Percentiles rank a stretch among this genome's conserved stretches.
Evolutionary conservation across 1,140 invertebrate species (phyloP).

Genomic region (Camponotus floridanus): DNA sequence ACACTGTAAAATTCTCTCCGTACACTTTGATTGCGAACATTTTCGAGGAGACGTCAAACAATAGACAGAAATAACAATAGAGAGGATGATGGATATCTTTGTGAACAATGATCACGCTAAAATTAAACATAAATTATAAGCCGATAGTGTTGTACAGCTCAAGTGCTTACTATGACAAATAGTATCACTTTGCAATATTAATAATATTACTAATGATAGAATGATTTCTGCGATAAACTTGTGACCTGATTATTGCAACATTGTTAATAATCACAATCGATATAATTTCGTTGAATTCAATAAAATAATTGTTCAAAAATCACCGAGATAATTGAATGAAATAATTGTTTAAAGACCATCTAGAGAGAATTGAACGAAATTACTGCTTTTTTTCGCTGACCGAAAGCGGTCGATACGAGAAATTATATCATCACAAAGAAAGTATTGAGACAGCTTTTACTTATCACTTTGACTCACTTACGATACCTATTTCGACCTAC

Average conservation of each 20-base stretch:
- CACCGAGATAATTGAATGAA: not conserved
- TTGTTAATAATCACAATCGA: not conserved
- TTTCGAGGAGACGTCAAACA: too few relatives aligned
- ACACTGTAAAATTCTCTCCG: too few relatives aligned
- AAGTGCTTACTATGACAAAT: too few relatives aligned
- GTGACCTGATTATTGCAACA: not conserved
- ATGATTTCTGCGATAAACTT: not conserved
- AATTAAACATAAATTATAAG: too few relatives aligned
- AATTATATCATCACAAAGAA: not conserved
- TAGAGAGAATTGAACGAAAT: not conserved
- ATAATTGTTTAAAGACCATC: not conserved
- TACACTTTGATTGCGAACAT: too few relatives aligned
- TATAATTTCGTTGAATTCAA: not conserved
- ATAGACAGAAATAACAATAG: too few relatives aligned
- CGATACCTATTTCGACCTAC: slow-evolving; percentile 13
- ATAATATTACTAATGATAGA: not conserved
- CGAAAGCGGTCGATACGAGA: not conserved
- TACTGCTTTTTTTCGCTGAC: not conserved
- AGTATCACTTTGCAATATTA: not conserved
- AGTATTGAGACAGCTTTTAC: not conserved
- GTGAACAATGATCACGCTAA: too few relatives aligned
- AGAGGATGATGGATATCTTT: too few relatives aligned
- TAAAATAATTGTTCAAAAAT: not conserved
- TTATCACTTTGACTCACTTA: too few relatives aligned
- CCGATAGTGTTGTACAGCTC: too few relatives aligned